Percentiles rank a stretch among this genome's conserved stretches.
Conservation (phyloP, 2,888 invertebrate species). For the Phasia obesa region DNA sequence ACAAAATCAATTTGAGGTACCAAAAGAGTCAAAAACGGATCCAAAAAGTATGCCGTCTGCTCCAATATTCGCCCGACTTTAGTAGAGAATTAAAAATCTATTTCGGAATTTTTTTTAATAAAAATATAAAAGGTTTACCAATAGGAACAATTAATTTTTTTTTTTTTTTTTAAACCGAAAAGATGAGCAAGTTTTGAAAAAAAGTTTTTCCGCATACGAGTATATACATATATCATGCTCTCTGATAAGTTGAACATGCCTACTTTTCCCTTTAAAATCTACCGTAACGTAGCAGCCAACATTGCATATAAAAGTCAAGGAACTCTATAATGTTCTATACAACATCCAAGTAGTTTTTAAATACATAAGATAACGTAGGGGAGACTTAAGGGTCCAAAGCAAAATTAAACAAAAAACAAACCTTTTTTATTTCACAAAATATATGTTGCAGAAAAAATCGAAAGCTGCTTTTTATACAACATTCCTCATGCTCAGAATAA, state of each 20-base stretch:
- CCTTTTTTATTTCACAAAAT: conserved; percentile 27
- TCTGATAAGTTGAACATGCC: neutral
- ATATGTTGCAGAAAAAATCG: conserved; percentile 32
- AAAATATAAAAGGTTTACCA: too few species aligned
- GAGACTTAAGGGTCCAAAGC: conserved; percentile 56
- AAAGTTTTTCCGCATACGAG: too few species aligned
- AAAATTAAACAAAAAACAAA: conserved; percentile 41
- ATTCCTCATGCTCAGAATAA: conserved; percentile 17
- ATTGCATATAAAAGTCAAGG: conserved; percentile 44
- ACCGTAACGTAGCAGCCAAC: neutral
- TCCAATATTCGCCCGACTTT: too few species aligned
- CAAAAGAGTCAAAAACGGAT: too few species aligned
- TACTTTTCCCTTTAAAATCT: neutral
- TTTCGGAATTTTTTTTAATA: too few species aligned
- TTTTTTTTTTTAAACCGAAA: too few species aligned
- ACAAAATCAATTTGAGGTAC: too few species aligned
- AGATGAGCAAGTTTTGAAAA: too few species aligned
- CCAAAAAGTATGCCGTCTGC: too few species aligned
- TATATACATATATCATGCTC: neutral
- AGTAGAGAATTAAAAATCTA: too few species aligned
- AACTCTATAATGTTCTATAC: conserved; percentile 27
- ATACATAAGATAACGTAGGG: conserved; percentile 44
- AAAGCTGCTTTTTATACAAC: conserved; percentile 17
- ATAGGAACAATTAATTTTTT: too few species aligned
- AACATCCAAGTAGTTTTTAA: conserved; percentile 27